Evolutionary conservation across 2,888 invertebrate species (phyloP), one percentile per base, ranked within the genome.

Genomic region (Serripes groenlandicus): DNA sequence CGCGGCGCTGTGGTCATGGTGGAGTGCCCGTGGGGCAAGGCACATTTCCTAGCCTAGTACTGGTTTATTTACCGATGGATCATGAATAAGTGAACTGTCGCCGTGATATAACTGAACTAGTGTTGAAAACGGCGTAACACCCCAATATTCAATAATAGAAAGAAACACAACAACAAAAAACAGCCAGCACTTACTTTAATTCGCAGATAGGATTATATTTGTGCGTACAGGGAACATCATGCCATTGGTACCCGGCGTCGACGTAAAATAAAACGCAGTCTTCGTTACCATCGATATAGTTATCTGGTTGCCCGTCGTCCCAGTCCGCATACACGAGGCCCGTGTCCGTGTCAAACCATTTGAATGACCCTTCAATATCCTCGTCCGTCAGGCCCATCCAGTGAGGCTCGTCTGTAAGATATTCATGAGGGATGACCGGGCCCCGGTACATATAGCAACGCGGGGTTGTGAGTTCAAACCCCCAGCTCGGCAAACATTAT

Each of bases 361-460:
- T 62, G 30, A n/a, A 74, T 9, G 64, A 28, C 4, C 74, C 74
- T 30, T 74, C 74, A 21, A 74, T 74, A 28, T 52, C 42, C 23
- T 74, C 74, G 49, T 74, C 74, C 21, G 74, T 49, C 32, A 62
- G 32, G 23, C 74, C 74, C 32, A 74, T 42, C 74, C 74, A 74
- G 42, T 66, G 66, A 9, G 66, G 37, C 28, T 66, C 66, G 23
- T 66, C 66, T 49, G 49, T 49, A 49, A 49, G n/a, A n/a, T n/a
- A n/a, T n/a, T n/a, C 18, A 42, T 11, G 18, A 42, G 9, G 42
- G n/a, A n/a, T n/a, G n/a, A n/a, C n/a, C n/a, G n/a, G n/a, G n/a
- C n/a, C n/a, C n/a, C n/a, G n/a, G n/a, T n/a, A n/a, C n/a, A n/a
- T n/a, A n/a, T n/a, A n/a, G n/a, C n/a, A n/a, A n/a, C n/a, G n/a